Evolutionary conservation across 2,797 vertebrate species (phyloP).

Genomic region (Melanotaenia boesemani): DNA sequence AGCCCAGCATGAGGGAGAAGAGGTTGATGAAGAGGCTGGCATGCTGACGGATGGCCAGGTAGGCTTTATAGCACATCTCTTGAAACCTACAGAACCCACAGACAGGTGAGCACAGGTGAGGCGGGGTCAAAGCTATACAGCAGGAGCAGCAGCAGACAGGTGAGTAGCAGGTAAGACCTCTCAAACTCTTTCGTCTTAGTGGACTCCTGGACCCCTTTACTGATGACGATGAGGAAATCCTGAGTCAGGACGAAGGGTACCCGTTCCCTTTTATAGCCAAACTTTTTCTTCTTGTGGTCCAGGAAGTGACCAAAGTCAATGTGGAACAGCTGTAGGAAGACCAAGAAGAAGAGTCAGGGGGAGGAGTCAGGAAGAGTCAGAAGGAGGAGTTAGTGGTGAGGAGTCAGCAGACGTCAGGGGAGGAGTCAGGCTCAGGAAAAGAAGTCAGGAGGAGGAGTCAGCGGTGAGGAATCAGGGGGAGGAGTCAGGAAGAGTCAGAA

Average conservation of each 20-base stretch:
- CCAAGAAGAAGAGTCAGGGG: neutral
- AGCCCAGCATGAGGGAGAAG: slow-evolving; percentile 85
- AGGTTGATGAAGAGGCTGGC: slow-evolving; percentile 86
- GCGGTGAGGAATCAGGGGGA: too few species aligned
- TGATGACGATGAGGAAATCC: slow-evolving; percentile 87
- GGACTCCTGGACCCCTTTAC: slow-evolving; percentile 84
- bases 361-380: neutral
- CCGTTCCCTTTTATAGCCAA: slow-evolving; percentile 85
- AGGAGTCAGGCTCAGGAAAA: too few species aligned
- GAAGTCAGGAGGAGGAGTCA: too few species aligned
- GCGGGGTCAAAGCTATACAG: neutral
- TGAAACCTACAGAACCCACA: slow-evolving; percentile 78
- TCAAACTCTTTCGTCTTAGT: slow-evolving; percentile 87
- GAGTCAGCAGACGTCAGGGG: too few species aligned
- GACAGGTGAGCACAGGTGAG: slow-evolving; percentile 12
- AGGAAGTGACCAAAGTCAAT: slow-evolving; percentile 87
- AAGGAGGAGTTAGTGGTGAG: neutral
- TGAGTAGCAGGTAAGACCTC: slow-evolving; percentile 64
- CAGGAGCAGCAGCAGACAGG: neutral
- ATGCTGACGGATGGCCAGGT: slow-evolving; percentile 84
- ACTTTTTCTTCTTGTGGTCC: slow-evolving; percentile 89
- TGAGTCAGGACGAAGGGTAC: slow-evolving; percentile 87
- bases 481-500: neutral
- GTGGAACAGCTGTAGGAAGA: slow-evolving; percentile 80
- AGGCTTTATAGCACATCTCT: slow-evolving; percentile 87